Evolutionary conservation across 2,888 invertebrate species (phyloP).

Genomic region (Lacanobia oleracea): DNA sequence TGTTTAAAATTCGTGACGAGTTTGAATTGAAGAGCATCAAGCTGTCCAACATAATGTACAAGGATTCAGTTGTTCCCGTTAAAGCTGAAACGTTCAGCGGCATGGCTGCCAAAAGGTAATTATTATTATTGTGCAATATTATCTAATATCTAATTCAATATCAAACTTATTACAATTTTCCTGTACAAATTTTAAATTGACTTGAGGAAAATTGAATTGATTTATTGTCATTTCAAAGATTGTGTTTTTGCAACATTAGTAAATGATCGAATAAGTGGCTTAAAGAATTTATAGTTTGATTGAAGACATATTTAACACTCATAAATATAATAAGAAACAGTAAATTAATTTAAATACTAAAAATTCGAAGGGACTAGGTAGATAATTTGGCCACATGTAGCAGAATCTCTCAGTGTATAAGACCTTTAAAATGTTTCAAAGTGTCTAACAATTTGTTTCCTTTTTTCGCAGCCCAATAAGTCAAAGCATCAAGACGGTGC

Average conservation of each 20-base stretch:
- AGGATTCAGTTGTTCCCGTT: conserved; percentile 86
- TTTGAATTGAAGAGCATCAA: conserved; percentile 81
- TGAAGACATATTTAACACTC: not conserved
- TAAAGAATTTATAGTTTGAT: not conserved
- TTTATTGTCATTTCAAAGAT: conserved; percentile 10
- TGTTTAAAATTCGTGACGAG: conserved; percentile 78
- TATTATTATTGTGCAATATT: conserved; percentile 65
- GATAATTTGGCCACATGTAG: not conserved
- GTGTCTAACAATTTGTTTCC: conserved; percentile 20
- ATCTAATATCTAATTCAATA: not conserved
- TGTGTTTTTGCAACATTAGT: conserved; percentile 1
- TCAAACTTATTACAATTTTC: not conserved
- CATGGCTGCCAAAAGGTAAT: conserved; percentile 87
- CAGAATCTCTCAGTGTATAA: not conserved
- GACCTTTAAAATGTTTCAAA: not conserved
- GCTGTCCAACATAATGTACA: conserved; percentile 82
- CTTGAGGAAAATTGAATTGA: not conserved
- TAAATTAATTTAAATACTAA: not conserved
- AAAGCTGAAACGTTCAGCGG: conserved; percentile 87
- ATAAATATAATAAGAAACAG: not conserved
- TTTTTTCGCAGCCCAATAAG: conserved; percentile 82
- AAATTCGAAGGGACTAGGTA: not conserved
- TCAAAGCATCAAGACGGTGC: conserved; percentile 88
- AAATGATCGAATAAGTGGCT: not conserved
- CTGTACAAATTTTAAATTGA: not conserved